phyloP scores from a whole-genome alignment of 2,888 invertebrate species.

The Caenorhabditis zanzibari region DNA sequence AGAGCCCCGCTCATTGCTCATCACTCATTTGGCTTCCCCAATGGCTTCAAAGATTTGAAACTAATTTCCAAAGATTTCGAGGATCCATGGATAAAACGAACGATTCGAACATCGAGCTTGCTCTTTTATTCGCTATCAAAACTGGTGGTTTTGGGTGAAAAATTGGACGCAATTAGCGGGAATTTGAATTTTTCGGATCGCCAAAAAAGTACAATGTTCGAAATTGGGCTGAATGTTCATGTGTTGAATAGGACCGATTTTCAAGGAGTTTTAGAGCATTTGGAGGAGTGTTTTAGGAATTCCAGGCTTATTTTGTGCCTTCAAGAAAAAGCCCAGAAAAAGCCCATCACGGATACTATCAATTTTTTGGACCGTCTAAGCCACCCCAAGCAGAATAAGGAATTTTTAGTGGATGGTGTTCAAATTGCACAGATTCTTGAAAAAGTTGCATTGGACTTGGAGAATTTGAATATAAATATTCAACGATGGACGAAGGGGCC shows the following conservation, averaged over 20 bases:
- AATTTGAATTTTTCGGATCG: background rate
- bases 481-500: background rate
- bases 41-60: background rate
- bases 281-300: no score
- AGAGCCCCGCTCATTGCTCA: background rate
- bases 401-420: no score
- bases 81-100: background rate
- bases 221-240: background rate
- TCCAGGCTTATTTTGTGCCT: no score
- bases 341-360: no score
- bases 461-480: background rate
- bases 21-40: slow-evolving; percentile 1
- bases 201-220: background rate
- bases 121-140: background rate
- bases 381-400: no score
- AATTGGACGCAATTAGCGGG: background rate
- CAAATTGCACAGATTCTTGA: no score
- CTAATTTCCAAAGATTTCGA: background rate
- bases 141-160: background rate
- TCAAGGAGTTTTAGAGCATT: background rate
- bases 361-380: no score
- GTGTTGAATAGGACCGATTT: background rate
- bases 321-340: no score
- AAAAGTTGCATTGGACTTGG: no score
- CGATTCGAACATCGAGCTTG: background rate